These are phyloP conservation scores for Rhabdornis inornatus DNA, from an alignment of 2,113 vertebrate species.

Conservation along the genomic window DNA sequence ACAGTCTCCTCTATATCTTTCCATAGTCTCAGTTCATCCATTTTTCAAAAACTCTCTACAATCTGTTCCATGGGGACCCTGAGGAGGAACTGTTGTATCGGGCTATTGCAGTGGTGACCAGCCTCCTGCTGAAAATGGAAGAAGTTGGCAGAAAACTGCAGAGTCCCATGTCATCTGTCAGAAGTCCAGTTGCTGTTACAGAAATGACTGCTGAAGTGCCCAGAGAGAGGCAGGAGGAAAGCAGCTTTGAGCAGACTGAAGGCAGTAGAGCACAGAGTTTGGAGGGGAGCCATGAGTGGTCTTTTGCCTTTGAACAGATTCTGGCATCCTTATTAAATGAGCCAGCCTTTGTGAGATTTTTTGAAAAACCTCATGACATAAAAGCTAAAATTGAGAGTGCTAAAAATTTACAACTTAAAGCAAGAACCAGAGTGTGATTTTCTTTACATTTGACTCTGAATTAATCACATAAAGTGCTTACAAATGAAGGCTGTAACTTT, in stretches of 20 bases:
- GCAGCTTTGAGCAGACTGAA: neutral
- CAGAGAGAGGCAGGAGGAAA: neutral
- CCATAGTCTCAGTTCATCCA: constrained; percentile 90
- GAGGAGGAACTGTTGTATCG: constrained; percentile 90
- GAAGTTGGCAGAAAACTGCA: constrained; percentile 74
- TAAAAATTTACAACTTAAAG: constrained; percentile 82
- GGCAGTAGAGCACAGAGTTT: neutral
- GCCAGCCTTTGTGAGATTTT: constrained; percentile 87
- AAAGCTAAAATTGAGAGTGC: constrained; percentile 79
- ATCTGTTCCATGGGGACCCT: constrained; percentile 89
- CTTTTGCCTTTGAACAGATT: constrained; percentile 96
- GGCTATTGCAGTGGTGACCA: constrained; percentile 89
- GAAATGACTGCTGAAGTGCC: neutral
- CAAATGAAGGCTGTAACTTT: neutral
- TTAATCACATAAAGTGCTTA: neutral
- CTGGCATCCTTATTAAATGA: constrained; percentile 94
- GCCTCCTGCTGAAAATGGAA: constrained; percentile 76
- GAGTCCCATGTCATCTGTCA: constrained; percentile 20
- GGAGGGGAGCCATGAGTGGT: constrained; percentile 81
- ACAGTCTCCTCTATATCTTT: neutral
- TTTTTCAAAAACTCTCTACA: constrained; percentile 94
- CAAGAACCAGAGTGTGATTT: constrained; percentile 69
- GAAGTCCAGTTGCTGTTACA: neutral
- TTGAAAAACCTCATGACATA: constrained; percentile 84
- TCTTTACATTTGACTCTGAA: neutral